Base-by-base conservation (phyloP, 2,797 vertebrate species). In the Mionectes olivaceus region DNA sequence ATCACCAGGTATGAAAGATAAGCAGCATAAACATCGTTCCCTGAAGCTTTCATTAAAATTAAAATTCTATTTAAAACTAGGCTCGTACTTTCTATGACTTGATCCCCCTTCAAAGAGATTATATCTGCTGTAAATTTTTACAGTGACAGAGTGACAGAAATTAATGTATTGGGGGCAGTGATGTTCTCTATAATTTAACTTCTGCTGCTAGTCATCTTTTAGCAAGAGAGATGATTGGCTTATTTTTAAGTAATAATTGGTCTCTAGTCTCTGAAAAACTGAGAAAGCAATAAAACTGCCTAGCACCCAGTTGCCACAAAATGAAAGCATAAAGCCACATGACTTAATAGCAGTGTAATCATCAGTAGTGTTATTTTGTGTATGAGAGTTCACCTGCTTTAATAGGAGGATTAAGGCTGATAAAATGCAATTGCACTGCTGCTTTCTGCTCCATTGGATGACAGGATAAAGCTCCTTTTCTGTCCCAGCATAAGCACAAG, bases 1-100 rank as follows among this genome's bases (percentile, higher is more conserved):
- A 98, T 98, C 98, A 98, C 98, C 97, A 98, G 98, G 97, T 98
- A 96, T 93, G 97, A 97, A 97, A 97, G 97, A 97, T 97, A 97
- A 97, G 96, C 95, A 96, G 96, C 95, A 96, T 95, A 97, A 97
- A 98, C 97, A 97, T 86, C 75, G 52, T 97, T 97, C 97, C 97
- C 97, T 78, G 94, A 96, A 97, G 97, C 96, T 96, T 98, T 98
- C 97, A 96, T 98, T 97, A 97, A 98, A 98, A 98, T 98, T 97
- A 98, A 97, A 97, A 97, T 97, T 98, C 97, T 97, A 95, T 97
- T 98, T 97, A 96, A 98, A 98, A 98, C 96, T 85, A 90, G 96
- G 89, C 91, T 97, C 19, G 44, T 95, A 96, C 97, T 98, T 98
- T 96, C 94, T 93, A 81, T 69, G 89, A 96, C 94, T 95, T 80